These are phyloP conservation scores for Parapsyche elsis DNA, from an alignment of 1,140 invertebrate species.

Conservation along the genomic window DNA sequence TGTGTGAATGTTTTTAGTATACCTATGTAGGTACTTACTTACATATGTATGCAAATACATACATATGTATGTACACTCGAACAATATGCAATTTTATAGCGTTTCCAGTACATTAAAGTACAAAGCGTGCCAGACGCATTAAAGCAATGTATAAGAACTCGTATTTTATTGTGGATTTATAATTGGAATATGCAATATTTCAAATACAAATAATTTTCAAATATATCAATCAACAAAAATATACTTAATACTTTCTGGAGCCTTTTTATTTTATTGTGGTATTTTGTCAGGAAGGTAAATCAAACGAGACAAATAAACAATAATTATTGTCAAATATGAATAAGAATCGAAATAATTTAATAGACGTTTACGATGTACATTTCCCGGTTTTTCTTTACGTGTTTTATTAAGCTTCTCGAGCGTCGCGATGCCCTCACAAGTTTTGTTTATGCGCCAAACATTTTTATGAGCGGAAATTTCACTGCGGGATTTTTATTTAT, in stretches of 20 bases:
- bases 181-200: too few relatives aligned
- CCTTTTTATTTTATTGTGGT: too few relatives aligned
- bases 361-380: constrained; percentile 40
- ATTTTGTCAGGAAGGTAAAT: too few relatives aligned
- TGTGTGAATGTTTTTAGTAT: not conserved
- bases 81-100: not conserved
- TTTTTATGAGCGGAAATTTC: constrained; percentile 51
- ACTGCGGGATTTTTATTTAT: constrained; percentile 52
- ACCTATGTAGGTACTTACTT: not conserved
- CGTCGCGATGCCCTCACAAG: constrained; percentile 32
- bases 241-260: too few relatives aligned
- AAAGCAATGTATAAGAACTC: not conserved
- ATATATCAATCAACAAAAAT: too few relatives aligned
- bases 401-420: constrained; percentile 1
- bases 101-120: constrained; percentile 16
- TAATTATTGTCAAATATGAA: too few relatives aligned
- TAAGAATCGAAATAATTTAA: too few relatives aligned
- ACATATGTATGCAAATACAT: not conserved
- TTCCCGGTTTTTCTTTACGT: not conserved
- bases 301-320: too few relatives aligned
- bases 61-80: not conserved
- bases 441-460: constrained; percentile 52
- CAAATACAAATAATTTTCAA: too few relatives aligned
- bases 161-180: not conserved
- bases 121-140: not conserved